These are phyloP conservation scores for Caranx ignobilis DNA, from an alignment of 2,113 vertebrate species.

Conservation along the genomic window DNA sequence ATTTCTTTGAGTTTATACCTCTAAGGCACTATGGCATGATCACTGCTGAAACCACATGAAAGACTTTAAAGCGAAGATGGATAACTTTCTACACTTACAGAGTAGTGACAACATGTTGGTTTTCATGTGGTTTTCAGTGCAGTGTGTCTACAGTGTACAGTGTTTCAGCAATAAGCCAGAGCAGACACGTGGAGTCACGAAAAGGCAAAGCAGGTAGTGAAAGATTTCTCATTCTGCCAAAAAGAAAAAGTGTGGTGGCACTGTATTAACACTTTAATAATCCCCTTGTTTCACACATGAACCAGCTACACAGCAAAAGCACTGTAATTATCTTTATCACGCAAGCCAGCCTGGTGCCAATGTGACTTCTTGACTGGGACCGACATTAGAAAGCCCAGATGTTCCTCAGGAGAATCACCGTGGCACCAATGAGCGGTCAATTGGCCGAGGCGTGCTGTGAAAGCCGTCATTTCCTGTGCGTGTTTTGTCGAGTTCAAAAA, in stretches of 20 bases:
- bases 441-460: constrained; percentile 63
- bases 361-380: constrained; percentile 68
- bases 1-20: constrained; percentile 52
- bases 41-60: constrained; percentile 59
- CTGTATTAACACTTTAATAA: constrained; percentile 68
- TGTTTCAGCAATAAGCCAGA: constrained; percentile 67
- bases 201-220: constrained; percentile 67
- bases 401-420: constrained; percentile 56
- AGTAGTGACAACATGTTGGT: constrained; percentile 49
- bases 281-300: constrained; percentile 59
- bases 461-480: constrained; percentile 72
- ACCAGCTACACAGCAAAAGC: constrained; percentile 58
- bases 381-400: constrained; percentile 59
- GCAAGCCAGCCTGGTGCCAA: constrained; percentile 66
- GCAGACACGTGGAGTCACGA: constrained; percentile 54
- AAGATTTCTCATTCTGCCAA: constrained; percentile 57
- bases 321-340: constrained; percentile 70
- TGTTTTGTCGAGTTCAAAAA: constrained; percentile 58
- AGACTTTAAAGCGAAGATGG: constrained; percentile 34
- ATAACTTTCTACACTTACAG: constrained; percentile 43
- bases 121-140: constrained; percentile 55
- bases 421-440: constrained; percentile 60
- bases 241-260: constrained; percentile 55
- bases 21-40: constrained; percentile 69
- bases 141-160: constrained; percentile 61